Percentiles rank a stretch among this genome's conserved stretches.
These are phyloP conservation scores for Hirtodrosophila duncani DNA, from an alignment of 2,888 invertebrate genomes.

Conservation along the genomic window DNA sequence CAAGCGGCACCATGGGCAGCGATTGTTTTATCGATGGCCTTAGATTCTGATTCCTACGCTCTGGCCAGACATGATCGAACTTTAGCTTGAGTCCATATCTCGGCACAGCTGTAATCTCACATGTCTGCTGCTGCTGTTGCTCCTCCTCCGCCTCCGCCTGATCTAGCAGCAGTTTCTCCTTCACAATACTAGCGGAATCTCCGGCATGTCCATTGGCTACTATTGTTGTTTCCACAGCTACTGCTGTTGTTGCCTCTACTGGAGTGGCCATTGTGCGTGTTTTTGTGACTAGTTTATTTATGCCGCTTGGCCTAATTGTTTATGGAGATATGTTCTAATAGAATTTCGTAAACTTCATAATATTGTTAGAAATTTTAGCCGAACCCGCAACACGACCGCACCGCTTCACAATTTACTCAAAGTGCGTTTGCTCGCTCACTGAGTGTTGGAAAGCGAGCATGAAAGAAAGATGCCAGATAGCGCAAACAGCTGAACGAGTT, in stretches of 20 bases:
- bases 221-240: conserved; percentile 8
- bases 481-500: too few species aligned
- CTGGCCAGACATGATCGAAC: conserved; percentile 86
- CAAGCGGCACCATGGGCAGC: conserved; percentile 84
- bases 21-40: conserved; percentile 84
- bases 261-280: conserved; percentile 32
- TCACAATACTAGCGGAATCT: conserved; percentile 75
- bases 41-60: conserved; percentile 84
- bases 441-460: too few species aligned
- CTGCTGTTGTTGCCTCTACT: conserved; percentile 1
- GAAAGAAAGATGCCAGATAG: too few species aligned
- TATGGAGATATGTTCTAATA: conserved; percentile 22
- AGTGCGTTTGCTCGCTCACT: conserved; percentile 6
- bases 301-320: conserved; percentile 6
- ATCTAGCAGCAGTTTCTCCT: conserved; percentile 51
- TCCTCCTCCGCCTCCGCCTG: conserved; percentile 20
- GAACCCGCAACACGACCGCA: conserved; percentile 24
- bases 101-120: conserved; percentile 79
- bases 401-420: neutral
- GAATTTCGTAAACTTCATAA: conserved; percentile 46
- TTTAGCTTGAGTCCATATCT: conserved; percentile 86
- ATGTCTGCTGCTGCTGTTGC: conserved; percentile 20
- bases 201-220: conserved; percentile 39
- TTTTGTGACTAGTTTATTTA: conserved; percentile 17
- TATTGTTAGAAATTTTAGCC: conserved; percentile 16